Conservation (phyloP, 2,888 invertebrate genomes). For the Clitarchus hookeri region DNA sequence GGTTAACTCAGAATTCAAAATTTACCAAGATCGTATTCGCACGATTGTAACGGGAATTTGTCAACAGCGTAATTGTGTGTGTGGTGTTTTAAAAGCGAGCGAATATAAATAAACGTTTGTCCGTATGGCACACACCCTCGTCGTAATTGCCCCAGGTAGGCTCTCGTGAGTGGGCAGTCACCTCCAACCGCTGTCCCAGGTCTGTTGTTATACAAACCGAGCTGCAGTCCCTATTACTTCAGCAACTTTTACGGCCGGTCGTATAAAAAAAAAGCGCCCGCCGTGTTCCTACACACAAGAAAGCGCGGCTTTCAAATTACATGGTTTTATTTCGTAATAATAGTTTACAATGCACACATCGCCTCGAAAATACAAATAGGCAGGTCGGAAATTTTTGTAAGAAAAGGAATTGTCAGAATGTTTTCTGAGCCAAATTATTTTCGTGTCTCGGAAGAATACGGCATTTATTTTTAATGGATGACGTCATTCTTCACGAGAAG, state of each 20-base stretch:
- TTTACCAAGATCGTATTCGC: too few species aligned
- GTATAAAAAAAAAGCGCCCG: neutral
- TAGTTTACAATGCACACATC: slow-evolving; percentile 14
- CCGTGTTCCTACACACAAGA: neutral
- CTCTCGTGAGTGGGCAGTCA: too few species aligned
- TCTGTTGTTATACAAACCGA: neutral
- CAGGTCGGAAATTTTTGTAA: neutral
- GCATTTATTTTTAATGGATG: neutral
- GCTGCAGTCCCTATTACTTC: neutral
- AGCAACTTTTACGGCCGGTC: neutral
- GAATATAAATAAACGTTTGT: too few species aligned
- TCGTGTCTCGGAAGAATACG: neutral
- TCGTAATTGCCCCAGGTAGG: too few species aligned
- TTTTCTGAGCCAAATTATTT: slow-evolving; percentile 2
- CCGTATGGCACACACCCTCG: too few species aligned
- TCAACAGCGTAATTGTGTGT: too few species aligned
- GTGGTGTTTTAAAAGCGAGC: too few species aligned
- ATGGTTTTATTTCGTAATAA: slow-evolving; percentile 9
- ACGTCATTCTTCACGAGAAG: neutral
- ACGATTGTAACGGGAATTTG: too few species aligned
- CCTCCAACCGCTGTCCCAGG: neutral
- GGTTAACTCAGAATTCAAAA: too few species aligned
- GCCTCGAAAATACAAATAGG: neutral
- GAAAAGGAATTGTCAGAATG: neutral
- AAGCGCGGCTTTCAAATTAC: slow-evolving; percentile 10